Evolutionary conservation across 2,797 vertebrate genomes (phyloP).

Genomic region (Podarcis lilfordi): DNA sequence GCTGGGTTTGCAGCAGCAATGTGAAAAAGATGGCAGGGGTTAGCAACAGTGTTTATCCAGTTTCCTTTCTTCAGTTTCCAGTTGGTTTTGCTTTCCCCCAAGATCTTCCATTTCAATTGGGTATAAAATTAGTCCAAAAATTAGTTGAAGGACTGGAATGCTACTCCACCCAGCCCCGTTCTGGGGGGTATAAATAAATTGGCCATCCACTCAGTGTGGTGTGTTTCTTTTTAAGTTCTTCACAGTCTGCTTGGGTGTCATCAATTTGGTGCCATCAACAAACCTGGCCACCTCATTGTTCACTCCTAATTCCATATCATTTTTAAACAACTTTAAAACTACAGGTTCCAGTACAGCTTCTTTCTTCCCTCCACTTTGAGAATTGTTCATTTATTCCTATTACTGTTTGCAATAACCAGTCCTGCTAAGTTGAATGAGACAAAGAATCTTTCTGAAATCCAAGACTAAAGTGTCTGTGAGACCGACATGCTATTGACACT

Average conservation of each 20-base stretch:
- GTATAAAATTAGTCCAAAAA: no score
- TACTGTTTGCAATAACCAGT: background rate
- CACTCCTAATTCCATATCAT: background rate
- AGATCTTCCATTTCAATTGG: no score
- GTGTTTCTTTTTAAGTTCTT: background rate
- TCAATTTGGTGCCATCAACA: background rate
- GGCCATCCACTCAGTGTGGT: background rate
- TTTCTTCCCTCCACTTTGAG: background rate
- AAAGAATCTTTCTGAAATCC: background rate
- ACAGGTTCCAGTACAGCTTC: background rate
- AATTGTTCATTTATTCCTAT: background rate
- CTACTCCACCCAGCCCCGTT: no score
- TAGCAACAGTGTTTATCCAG: no score
- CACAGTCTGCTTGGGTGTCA: background rate
- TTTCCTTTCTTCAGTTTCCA: no score
- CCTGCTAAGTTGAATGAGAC: background rate
- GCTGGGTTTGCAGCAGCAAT: no score
- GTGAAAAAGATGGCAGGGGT: no score
- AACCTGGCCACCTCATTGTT: background rate
- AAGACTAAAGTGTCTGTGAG: background rate
- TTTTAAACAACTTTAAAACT: background rate
- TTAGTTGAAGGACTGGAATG: no score
- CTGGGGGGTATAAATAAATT: no score
- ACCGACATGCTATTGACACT: background rate
- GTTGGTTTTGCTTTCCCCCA: no score